These are phyloP conservation scores for Trachythela sp. DNA, from an alignment of 64 coral and sea anemone genomes.

Conservation along the genomic window DNA sequence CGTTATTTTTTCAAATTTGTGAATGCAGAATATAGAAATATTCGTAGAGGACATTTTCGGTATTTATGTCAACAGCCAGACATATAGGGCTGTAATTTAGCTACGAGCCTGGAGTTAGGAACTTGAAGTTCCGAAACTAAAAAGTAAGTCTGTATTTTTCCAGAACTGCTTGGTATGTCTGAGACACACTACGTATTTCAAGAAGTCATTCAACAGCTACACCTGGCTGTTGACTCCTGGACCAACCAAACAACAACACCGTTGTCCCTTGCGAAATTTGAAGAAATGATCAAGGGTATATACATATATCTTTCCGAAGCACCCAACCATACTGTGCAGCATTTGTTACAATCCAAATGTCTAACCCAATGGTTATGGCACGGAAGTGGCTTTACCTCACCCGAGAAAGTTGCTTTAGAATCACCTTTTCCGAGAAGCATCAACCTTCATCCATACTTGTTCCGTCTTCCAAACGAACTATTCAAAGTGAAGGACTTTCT, in stretches of 20 bases:
- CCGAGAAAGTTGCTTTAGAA: neutral
- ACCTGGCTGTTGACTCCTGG: neutral
- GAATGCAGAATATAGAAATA: no score
- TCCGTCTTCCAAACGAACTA: neutral
- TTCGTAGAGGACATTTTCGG: no score
- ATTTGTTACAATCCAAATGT: neutral
- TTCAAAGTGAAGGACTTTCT: neutral
- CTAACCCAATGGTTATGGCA: constrained; percentile 69
- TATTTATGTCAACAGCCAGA: no score
- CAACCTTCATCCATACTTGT: constrained; percentile 7
- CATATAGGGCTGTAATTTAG: no score
- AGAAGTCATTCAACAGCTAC: neutral
- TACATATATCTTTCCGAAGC: neutral
- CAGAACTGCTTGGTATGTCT: neutral
- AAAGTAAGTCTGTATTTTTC: no score
- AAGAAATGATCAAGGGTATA: neutral
- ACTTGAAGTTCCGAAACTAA: no score
- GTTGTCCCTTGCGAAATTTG: neutral
- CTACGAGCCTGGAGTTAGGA: no score
- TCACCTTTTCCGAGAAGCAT: neutral
- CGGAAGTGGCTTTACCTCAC: constrained; percentile 71
- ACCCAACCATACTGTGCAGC: neutral
- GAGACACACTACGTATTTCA: neutral
- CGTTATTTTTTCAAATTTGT: no score
- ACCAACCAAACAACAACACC: neutral